These are phyloP conservation scores for Oxycera nigricornis DNA, from an alignment of 2,888 invertebrate genomes.

Conservation along the genomic window DNA sequence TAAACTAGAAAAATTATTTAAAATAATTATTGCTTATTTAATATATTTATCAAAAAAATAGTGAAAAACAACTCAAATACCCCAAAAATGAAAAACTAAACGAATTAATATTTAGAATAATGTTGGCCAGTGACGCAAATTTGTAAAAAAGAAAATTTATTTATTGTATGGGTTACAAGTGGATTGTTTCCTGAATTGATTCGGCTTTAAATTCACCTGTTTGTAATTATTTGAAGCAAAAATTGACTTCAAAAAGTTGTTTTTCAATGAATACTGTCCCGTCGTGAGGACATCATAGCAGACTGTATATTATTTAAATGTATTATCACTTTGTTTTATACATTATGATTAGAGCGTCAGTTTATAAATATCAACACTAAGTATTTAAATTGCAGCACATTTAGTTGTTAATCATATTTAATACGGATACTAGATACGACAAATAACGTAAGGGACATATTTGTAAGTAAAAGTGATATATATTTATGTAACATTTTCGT, in stretches of 20 bases:
- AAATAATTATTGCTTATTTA: slow-evolving; percentile 40
- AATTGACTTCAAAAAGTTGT: background rate
- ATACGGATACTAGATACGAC: background rate
- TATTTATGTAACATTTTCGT: slow-evolving; percentile 28
- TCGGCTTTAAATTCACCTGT: background rate
- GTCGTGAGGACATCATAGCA: background rate
- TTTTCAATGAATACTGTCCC: background rate
- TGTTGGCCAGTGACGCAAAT: slow-evolving; percentile 29
- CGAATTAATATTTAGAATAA: background rate
- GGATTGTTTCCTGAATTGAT: slow-evolving; percentile 5
- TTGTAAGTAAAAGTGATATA: slow-evolving; percentile 37
- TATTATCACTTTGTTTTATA: slow-evolving; percentile 1
- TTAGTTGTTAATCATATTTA: background rate
- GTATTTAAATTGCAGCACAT: background rate
- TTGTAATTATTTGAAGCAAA: background rate
- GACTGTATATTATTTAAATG: slow-evolving; percentile 27
- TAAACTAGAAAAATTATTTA: slow-evolving; percentile 36
- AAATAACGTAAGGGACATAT: background rate
- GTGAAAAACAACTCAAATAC: background rate
- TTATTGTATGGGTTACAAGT: slow-evolving; percentile 16
- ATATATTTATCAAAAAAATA: slow-evolving; percentile 26
- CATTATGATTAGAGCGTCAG: background rate
- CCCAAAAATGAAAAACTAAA: slow-evolving; percentile 5
- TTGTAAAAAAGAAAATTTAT: slow-evolving; percentile 23
- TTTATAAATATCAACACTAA: background rate